phyloP scores from a whole-genome alignment of 2,797 vertebrate genomes.

The Rhodeus uyekii region DNA sequence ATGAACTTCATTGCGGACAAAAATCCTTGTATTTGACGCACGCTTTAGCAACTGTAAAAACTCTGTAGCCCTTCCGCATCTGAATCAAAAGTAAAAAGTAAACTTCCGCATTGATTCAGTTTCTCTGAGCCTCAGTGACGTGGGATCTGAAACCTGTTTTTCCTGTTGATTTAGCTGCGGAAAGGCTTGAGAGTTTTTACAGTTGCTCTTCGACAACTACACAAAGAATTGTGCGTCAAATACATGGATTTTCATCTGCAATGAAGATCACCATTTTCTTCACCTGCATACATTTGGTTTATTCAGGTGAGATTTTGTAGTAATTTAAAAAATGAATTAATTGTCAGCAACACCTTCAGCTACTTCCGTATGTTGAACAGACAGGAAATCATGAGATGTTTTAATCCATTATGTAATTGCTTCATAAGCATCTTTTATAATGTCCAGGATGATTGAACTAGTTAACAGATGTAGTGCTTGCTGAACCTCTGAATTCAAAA shows the following conservation, averaged over 20 bases:
- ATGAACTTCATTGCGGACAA: neutral
- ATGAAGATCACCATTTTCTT: neutral
- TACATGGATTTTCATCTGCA: neutral
- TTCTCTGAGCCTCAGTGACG: no score
- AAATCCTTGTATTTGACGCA: neutral
- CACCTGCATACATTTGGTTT: neutral
- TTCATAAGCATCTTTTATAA: neutral
- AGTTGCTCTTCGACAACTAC: rapidly evolving
- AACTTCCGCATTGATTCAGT: no score
- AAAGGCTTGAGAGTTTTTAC: neutral
- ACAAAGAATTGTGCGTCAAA: neutral
- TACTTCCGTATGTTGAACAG: neutral
- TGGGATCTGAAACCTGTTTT: neutral
- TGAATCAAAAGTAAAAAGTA: no score
- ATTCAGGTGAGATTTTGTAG: neutral
- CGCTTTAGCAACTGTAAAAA: no score
- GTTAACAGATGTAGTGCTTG: neutral
- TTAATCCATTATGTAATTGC: neutral
- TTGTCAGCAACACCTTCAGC: neutral
- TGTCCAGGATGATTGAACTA: neutral
- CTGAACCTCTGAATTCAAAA: neutral
- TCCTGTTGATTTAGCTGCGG: neutral
- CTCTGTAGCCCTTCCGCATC: no score
- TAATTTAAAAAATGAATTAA: neutral
- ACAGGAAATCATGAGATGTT: neutral